Conservation (phyloP, 2,113 vertebrate genomes). For the Xenopus tropicalis region DNA sequence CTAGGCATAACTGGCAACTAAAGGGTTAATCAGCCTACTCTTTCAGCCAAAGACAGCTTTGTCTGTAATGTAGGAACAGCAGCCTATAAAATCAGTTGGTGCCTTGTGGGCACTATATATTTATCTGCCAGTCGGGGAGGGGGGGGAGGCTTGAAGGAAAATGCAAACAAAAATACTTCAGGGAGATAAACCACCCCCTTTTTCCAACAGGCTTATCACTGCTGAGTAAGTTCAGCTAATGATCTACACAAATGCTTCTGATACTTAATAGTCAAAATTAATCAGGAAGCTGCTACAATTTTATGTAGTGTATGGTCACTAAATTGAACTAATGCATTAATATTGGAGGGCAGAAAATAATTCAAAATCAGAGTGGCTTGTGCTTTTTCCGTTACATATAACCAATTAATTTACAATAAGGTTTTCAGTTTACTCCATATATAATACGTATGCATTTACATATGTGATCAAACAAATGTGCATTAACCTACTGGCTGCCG, state of each 20-base stretch:
- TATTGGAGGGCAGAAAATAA: background rate
- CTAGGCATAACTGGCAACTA: background rate
- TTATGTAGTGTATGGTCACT: background rate
- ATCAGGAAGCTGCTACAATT: background rate
- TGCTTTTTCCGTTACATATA: constrained; percentile 34
- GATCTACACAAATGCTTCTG: background rate
- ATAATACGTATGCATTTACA: constrained; percentile 14
- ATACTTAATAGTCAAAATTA: too few relatives aligned
- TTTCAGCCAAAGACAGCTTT: background rate
- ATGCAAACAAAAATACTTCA: background rate
- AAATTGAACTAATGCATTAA: background rate
- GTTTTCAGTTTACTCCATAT: constrained; percentile 30
- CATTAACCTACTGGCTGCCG: constrained; percentile 29
- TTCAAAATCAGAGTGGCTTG: constrained; percentile 29
- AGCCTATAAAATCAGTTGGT: background rate
- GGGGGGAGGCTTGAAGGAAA: background rate
- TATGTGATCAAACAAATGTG: constrained; percentile 22
- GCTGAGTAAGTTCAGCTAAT: background rate
- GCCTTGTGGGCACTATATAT: background rate
- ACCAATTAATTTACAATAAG: constrained; percentile 38
- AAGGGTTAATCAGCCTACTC: background rate
- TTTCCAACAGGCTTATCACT: background rate
- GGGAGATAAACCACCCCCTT: background rate
- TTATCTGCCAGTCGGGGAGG: background rate
- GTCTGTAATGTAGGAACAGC: background rate